Evolutionary conservation across 1,140 invertebrate species (phyloP).

Genomic region (Brachionus plicatilis): DNA sequence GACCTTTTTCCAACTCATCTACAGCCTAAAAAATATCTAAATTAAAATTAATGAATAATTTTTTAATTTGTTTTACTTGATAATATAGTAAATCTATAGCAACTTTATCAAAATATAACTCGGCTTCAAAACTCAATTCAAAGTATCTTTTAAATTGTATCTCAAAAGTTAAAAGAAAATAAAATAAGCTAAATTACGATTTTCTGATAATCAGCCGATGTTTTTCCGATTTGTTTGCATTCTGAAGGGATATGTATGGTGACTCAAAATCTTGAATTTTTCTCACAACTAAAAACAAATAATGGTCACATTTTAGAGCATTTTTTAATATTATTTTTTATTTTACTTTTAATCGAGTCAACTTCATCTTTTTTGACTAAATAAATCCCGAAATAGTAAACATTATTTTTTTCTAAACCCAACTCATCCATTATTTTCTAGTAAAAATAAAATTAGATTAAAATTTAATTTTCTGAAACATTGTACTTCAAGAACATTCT

Average conservation of each 20-base stretch:
- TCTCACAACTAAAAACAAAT: constrained; percentile 58
- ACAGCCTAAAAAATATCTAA: neutral
- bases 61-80: constrained; percentile 57
- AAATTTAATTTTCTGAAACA: neutral
- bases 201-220: constrained; percentile 55
- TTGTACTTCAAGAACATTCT: constrained; percentile 68
- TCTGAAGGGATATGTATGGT: constrained; percentile 78
- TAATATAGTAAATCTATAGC: constrained; percentile 78
- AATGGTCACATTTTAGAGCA: neutral
- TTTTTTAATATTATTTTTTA: neutral
- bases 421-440: constrained; percentile 69
- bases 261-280: constrained; percentile 92
- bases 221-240: constrained; percentile 54
- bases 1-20: neutral
- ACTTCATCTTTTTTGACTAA: constrained; percentile 71
- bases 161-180: neutral
- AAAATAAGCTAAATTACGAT: constrained; percentile 44
- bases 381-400: constrained; percentile 81
- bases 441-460: neutral
- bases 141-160: constrained; percentile 57
- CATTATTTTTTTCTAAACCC: constrained; percentile 68
- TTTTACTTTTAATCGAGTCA: constrained; percentile 56
- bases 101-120: constrained; percentile 71
- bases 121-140: constrained; percentile 75
- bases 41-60: neutral